Percentiles rank a stretch among this genome's conserved stretches.
Conservation (phyloP, 2,888 invertebrate species). For the Operophtera brumata region DNA sequence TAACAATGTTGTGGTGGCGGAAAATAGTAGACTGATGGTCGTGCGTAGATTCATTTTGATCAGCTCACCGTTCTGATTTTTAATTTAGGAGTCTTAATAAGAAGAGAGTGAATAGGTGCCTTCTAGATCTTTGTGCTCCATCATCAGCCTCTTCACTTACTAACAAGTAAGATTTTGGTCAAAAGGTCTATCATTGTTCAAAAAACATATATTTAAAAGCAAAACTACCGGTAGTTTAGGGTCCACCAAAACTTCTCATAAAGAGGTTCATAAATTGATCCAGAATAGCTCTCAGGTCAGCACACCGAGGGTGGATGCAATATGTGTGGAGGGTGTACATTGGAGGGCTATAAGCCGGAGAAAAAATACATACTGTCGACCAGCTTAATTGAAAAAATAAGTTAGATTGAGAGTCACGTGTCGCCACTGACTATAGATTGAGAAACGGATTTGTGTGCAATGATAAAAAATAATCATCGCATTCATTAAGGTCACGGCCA, state of each 20-base stretch:
- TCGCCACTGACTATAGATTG: slow-evolving; percentile 2
- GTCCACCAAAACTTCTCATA: slow-evolving; percentile 41
- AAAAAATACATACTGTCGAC: slow-evolving; percentile 63
- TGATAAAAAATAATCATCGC: neutral
- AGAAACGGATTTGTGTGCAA: slow-evolving; percentile 4
- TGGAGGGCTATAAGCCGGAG: slow-evolving; percentile 71
- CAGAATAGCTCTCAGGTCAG: slow-evolving; percentile 57
- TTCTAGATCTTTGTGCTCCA: too few species aligned
- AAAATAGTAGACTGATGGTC: too few species aligned
- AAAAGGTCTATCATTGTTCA: too few species aligned
- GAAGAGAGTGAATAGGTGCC: too few species aligned
- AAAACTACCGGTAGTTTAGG: slow-evolving; percentile 30
- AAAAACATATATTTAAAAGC: slow-evolving; percentile 2
- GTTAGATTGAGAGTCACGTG: slow-evolving; percentile 38
- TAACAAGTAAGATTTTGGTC: too few species aligned
- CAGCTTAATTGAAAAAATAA: slow-evolving; percentile 70
- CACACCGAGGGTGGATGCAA: slow-evolving; percentile 62
- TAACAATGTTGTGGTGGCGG: too few species aligned
- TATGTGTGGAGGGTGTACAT: slow-evolving; percentile 66
- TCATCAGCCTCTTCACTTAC: too few species aligned
- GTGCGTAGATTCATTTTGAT: too few species aligned
- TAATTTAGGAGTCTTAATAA: too few species aligned
- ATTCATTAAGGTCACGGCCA: too few species aligned
- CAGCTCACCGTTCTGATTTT: too few species aligned
- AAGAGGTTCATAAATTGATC: slow-evolving; percentile 69